Conservation (phyloP, 2,797 vertebrate species). For the Acipenser ruthenus region DNA sequence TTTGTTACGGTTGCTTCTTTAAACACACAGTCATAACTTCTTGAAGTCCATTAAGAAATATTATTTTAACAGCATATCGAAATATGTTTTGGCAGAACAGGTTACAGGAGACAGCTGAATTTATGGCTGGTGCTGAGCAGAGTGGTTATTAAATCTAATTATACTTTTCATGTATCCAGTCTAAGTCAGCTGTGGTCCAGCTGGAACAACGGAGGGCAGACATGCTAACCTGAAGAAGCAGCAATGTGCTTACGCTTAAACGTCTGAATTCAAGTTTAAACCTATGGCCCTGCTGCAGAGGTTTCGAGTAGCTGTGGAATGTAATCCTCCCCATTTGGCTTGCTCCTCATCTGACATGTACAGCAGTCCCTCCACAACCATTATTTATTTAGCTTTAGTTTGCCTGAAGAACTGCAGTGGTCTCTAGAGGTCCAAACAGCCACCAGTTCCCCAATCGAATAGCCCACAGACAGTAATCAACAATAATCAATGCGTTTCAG, state of each 20-base stretch:
- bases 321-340: too few relatives aligned
- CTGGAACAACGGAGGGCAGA: background rate
- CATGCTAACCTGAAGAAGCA: background rate
- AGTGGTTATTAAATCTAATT: slow-evolving; percentile 22
- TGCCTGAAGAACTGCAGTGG: too few relatives aligned
- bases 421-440: too few relatives aligned
- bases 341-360: too few relatives aligned
- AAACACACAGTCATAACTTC: background rate
- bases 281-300: background rate
- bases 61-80: background rate
- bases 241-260: background rate
- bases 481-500: too few relatives aligned
- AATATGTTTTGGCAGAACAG: slow-evolving; percentile 1
- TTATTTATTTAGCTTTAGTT: too few relatives aligned
- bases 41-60: background rate
- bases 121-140: slow-evolving; percentile 27
- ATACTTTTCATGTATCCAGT: slow-evolving; percentile 3
- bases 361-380: too few relatives aligned
- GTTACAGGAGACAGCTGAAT: slow-evolving; percentile 26
- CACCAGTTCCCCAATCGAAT: too few relatives aligned
- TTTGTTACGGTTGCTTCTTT: background rate
- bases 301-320: too few relatives aligned
- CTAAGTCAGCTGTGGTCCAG: background rate
- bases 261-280: background rate
- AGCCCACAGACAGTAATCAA: too few relatives aligned